Conservation (phyloP, 2,888 invertebrate genomes). For the Eucera pruinosa region DNA sequence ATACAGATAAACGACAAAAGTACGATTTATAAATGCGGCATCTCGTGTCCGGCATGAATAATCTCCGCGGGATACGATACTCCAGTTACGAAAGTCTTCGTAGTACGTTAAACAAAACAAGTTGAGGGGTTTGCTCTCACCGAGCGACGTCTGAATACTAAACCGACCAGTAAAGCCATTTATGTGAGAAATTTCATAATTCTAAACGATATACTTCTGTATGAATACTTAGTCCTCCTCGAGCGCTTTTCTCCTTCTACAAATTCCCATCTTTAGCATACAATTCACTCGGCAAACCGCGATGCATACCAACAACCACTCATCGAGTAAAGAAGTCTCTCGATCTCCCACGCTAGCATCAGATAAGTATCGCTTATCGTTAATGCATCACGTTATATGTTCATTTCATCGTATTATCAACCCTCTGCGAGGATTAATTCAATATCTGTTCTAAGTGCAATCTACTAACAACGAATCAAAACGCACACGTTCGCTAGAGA, state of each 20-base stretch:
- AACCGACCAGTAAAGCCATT: background rate
- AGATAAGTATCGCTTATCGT: background rate
- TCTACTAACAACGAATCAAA: conserved; percentile 3
- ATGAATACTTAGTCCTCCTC: too few species aligned
- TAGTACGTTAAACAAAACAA: background rate
- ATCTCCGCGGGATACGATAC: background rate
- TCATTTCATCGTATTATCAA: conserved; percentile 7
- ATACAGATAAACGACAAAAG: background rate
- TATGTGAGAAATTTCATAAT: background rate
- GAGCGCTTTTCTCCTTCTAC: background rate
- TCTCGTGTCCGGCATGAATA: background rate
- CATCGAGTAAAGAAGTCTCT: background rate
- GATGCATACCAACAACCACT: background rate
- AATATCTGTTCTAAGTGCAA: background rate
- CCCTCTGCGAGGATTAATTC: conserved; percentile 12
- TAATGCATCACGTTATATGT: conserved; percentile 1
- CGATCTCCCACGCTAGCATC: background rate
- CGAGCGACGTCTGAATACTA: background rate
- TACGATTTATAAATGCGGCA: background rate
- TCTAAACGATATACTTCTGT: background rate
- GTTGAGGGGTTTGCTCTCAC: background rate
- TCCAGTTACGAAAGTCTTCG: background rate
- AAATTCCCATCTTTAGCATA: background rate
- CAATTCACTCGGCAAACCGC: background rate
- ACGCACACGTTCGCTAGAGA: background rate